Conservation (phyloP, 2,888 invertebrate genomes). For the Cybosia mesomella region DNA sequence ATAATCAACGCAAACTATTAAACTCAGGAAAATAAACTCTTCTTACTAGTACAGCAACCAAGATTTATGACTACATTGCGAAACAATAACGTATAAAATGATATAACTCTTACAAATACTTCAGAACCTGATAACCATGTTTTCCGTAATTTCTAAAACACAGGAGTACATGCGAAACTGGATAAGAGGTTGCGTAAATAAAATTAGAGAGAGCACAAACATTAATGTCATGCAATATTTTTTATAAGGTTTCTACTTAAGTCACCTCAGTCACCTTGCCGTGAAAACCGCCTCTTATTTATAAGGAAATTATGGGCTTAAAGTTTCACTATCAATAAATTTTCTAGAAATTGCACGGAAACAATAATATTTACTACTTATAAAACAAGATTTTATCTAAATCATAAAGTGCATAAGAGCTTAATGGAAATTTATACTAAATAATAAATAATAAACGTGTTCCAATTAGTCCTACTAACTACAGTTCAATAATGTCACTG, state of each 20-base stretch:
- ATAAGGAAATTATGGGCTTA: background rate
- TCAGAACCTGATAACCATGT: slow-evolving; percentile 16
- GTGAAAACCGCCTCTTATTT: background rate
- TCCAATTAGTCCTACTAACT: background rate
- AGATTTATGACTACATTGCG: slow-evolving; percentile 36
- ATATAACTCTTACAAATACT: slow-evolving; percentile 30
- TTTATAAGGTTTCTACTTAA: slow-evolving; percentile 58
- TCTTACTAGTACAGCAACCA: background rate
- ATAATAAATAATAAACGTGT: background rate
- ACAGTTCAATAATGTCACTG: no score
- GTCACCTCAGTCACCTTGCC: slow-evolving; percentile 42
- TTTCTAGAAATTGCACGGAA: background rate
- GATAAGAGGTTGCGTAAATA: slow-evolving; percentile 47
- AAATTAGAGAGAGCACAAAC: slow-evolving; percentile 55
- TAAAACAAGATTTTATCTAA: background rate
- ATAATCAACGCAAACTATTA: no score
- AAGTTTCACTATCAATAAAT: background rate
- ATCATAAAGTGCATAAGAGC: background rate
- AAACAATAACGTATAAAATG: slow-evolving; percentile 24
- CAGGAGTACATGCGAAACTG: slow-evolving; percentile 28
- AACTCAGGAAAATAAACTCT: no score
- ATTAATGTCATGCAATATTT: slow-evolving; percentile 62
- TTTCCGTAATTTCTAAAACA: slow-evolving; percentile 31
- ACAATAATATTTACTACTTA: background rate
- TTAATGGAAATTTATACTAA: background rate